Percentiles rank a stretch among this genome's conserved stretches.
Conservation (phyloP, 2,113 vertebrate species). For the Uropsilus gracilis region DNA sequence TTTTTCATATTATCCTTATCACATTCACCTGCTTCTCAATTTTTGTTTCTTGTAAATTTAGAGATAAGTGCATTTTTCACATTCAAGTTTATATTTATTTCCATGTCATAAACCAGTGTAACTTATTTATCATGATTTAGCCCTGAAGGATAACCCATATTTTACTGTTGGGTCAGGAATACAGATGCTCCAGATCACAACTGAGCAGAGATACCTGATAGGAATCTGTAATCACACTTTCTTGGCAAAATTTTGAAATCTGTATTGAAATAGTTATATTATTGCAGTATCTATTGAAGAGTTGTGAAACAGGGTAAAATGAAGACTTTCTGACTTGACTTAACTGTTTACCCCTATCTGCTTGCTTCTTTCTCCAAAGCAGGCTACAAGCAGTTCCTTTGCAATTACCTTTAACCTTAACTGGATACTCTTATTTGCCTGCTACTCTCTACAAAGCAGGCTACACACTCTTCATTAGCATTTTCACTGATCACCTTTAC, state of each 20-base stretch:
- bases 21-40: not conserved
- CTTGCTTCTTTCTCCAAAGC: too few relatives aligned
- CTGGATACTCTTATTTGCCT: too few relatives aligned
- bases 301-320: too few relatives aligned
- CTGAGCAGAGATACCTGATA: not conserved
- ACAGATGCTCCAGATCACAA: not conserved
- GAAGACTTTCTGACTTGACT: too few relatives aligned
- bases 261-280: not conserved
- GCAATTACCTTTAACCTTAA: too few relatives aligned
- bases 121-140: not conserved
- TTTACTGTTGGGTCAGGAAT: not conserved
- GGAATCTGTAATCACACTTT: not conserved
- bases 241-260: not conserved
- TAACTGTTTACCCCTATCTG: too few relatives aligned
- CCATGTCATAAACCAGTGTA: not conserved
- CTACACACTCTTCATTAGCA: too few relatives aligned
- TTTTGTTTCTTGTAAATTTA: not conserved
- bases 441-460: too few relatives aligned
- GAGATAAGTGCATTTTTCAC: not conserved
- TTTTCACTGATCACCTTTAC: too few relatives aligned
- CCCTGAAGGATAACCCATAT: not conserved
- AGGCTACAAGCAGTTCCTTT: too few relatives aligned
- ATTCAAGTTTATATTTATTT: not conserved
- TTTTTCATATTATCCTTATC: not conserved
- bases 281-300: not conserved